phyloP scores from a whole-genome alignment of 2,113 vertebrate genomes.

The Apaloderma vittatum region DNA sequence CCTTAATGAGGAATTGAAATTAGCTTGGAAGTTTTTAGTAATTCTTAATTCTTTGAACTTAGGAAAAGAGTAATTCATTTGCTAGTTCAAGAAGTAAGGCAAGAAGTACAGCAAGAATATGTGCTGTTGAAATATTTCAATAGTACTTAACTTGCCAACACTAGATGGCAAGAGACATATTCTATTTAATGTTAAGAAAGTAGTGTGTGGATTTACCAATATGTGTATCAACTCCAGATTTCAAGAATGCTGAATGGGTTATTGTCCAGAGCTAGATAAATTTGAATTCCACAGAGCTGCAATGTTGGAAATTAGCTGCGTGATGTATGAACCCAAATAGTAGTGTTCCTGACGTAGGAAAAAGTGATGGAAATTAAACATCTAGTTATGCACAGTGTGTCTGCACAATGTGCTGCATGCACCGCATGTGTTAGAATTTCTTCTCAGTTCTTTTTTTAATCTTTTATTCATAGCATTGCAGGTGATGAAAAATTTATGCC shows the following conservation, averaged over 20 bases:
- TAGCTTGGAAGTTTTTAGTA: conserved; percentile 62
- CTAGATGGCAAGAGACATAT: conserved; percentile 70
- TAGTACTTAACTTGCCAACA: conserved; percentile 54
- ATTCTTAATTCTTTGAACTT: conserved; percentile 76
- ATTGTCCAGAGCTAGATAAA: conserved; percentile 72
- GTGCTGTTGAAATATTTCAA: conserved; percentile 65
- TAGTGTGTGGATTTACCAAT: conserved; percentile 61
- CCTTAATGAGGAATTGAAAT: conserved; percentile 78
- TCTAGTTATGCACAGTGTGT: conserved; percentile 90
- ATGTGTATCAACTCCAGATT: conserved; percentile 46
- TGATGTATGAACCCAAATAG: conserved; percentile 83
- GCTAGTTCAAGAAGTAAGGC: conserved; percentile 52
- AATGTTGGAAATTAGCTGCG: conserved; percentile 80
- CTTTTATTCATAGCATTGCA: conserved; percentile 99
- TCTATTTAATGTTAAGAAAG: conserved; percentile 57
- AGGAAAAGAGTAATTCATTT: conserved; percentile 59
- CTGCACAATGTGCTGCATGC: conserved; percentile 89
- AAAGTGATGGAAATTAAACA: conserved; percentile 86
- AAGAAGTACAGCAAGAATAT: conserved; percentile 62
- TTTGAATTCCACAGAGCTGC: conserved; percentile 68
- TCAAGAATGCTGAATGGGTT: conserved; percentile 62
- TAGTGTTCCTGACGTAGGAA: conserved; percentile 82
- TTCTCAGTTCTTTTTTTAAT: conserved; percentile 97
- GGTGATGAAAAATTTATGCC: conserved; percentile 99
- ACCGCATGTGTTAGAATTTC: conserved; percentile 92